Conservation (phyloP, 1,140 invertebrate genomes). For the Drosophila trapezifrons region DNA sequence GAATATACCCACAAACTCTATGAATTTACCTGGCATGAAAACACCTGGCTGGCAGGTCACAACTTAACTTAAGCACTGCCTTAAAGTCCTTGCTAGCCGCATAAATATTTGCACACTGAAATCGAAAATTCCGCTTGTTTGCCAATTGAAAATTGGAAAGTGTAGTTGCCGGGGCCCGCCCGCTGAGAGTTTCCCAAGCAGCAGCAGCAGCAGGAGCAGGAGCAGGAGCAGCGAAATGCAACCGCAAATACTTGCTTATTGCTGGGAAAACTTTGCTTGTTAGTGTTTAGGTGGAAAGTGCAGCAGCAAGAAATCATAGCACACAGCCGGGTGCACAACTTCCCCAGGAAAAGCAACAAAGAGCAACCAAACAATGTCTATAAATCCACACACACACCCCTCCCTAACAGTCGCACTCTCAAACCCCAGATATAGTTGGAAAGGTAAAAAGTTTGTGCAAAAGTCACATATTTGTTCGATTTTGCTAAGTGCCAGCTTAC, state of each 20-base stretch:
- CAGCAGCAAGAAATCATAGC: slow-evolving; percentile 64
- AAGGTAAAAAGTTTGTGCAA: slow-evolving; percentile 62
- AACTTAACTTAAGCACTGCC: slow-evolving; percentile 27
- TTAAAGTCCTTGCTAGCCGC: slow-evolving; percentile 39
- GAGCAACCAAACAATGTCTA: slow-evolving; percentile 63
- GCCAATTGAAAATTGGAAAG: slow-evolving; percentile 72
- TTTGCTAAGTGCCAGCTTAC: slow-evolving; percentile 72
- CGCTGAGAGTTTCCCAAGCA: slow-evolving; percentile 38
- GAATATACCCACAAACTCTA: not conserved
- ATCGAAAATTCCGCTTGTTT: slow-evolving; percentile 66
- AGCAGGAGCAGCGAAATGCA: slow-evolving; percentile 42
- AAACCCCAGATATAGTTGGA: slow-evolving; percentile 18
- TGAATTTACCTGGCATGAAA: not conserved
- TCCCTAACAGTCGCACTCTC: not conserved
- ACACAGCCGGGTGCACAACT: slow-evolving; percentile 24
- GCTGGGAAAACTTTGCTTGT: slow-evolving; percentile 69
- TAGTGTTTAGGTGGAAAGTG: slow-evolving; percentile 65
- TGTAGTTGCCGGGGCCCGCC: slow-evolving; percentile 36
- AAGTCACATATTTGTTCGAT: slow-evolving; percentile 75
- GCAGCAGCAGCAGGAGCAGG: slow-evolving; percentile 1
- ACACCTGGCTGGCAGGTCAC: slow-evolving; percentile 6
- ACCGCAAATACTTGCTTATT: slow-evolving; percentile 73
- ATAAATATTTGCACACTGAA: slow-evolving; percentile 66
- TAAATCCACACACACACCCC: slow-evolving; percentile 54
- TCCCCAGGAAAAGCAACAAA: slow-evolving; percentile 37